A percentile compares a stretch with the other conserved stretches of the same genome.
These are phyloP conservation scores for Hypselothyrea guttata DNA, from an alignment of 2,888 invertebrate species.

Conservation along the genomic window DNA sequence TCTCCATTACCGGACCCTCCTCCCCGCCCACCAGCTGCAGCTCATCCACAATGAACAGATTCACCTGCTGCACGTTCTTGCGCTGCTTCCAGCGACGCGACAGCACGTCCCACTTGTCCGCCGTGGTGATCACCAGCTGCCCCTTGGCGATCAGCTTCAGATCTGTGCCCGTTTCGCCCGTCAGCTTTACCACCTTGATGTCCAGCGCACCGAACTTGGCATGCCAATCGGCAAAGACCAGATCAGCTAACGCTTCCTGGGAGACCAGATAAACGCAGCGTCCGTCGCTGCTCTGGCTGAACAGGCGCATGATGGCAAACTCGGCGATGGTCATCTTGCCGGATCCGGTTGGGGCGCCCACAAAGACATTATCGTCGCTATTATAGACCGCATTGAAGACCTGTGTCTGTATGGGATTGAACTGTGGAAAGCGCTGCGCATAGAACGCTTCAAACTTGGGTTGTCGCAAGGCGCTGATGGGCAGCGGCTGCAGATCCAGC, in stretches of 20 bases:
- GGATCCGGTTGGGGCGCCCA: constrained; percentile 95
- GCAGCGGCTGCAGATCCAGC: constrained; percentile 97
- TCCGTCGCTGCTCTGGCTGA: constrained; percentile 88
- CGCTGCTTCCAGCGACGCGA: constrained; percentile 99
- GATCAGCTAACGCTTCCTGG: constrained; percentile 94
- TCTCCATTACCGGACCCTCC: constrained; percentile 96
- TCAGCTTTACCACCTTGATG: constrained; percentile 92
- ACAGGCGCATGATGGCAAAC: constrained; percentile 94
- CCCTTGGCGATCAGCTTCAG: constrained; percentile 95
- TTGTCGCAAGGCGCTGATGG: constrained; percentile 95
- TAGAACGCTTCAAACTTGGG: constrained; percentile 93
- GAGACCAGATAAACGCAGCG: constrained; percentile 97
- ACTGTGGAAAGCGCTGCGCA: constrained; percentile 92
- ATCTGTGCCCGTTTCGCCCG: constrained; percentile 98
- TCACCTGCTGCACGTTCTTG: constrained; percentile 98
- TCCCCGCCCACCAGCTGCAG: constrained; percentile 94
- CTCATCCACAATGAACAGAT: constrained; percentile 98
- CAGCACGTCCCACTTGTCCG: constrained; percentile 99
- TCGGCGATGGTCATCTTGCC: constrained; percentile 98
- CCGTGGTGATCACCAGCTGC: constrained; percentile 97
- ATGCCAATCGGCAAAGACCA: constrained; percentile 95
- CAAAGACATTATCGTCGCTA: constrained; percentile 98
- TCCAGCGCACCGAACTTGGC: constrained; percentile 92
- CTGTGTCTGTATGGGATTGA: constrained; percentile 99
- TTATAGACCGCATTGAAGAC: constrained; percentile 99